Evolutionary conservation across 2,113 vertebrate species (phyloP).

Genomic region (Pomatostomus ruficeps): DNA sequence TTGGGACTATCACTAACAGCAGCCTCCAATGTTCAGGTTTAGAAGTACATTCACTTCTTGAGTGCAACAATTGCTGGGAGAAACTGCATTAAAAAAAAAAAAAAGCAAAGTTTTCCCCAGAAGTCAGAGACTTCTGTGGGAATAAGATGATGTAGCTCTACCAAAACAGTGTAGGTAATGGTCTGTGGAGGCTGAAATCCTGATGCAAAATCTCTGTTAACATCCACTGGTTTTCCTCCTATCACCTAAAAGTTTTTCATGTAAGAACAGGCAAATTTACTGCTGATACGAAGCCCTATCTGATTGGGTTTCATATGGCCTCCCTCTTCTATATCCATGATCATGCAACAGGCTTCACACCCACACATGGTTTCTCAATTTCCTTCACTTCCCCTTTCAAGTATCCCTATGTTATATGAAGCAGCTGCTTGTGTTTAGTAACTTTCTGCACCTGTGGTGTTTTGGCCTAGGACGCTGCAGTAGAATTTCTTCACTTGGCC

Average conservation of each 20-base stretch:
- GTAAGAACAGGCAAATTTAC: neutral
- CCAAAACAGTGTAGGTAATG: neutral
- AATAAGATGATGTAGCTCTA: neutral
- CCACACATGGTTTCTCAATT: neutral
- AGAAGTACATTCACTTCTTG: neutral
- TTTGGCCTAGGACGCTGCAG: neutral
- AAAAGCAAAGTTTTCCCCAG: neutral
- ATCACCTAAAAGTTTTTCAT: neutral
- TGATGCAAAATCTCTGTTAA: neutral
- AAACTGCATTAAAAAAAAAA: neutral
- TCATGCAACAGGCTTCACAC: neutral
- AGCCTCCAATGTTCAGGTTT: neutral
- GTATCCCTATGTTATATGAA: neutral
- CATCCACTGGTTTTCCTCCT: neutral
- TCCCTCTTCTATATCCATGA: neutral
- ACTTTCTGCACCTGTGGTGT: constrained; percentile 2
- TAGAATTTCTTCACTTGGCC: neutral
- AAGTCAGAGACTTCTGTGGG: neutral
- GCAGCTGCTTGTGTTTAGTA: neutral
- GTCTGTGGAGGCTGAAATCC: neutral
- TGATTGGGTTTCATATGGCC: neutral
- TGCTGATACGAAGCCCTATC: neutral
- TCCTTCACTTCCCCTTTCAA: neutral
- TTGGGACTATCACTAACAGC: neutral
- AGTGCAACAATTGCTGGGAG: neutral